Evolutionary conservation across 1,140 invertebrate genomes (phyloP), one percentile per base, ranked within the genome.

Genomic region (Trichonephila inaurata): DNA sequence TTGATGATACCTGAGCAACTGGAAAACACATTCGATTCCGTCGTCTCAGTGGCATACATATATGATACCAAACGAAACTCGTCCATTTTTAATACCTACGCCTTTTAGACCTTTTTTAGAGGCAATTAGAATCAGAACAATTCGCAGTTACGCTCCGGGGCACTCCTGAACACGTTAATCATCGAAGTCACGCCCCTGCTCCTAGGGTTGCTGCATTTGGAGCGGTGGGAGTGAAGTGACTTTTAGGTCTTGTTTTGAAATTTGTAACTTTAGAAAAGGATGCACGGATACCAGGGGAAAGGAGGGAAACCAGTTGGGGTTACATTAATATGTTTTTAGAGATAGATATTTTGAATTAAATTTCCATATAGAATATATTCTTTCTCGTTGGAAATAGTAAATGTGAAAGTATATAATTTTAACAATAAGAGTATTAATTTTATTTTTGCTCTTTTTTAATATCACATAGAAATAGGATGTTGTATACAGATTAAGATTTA

Each of bases 101-200:
- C 89, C 40, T 40, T 91, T 91, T 81, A 19, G 58, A 16, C 64
- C 81, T 28, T n/a, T 33, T 91, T 81, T 77, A 66, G 61, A 91
- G 33, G 33, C 77, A 66, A 91, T 91, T 91, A 91, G 77, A 83
- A 62, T 83, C 61, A 40, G 18, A 91, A 64, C 89, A 69, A 89
- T 89, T 89, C 87, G 60, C 89, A 40, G 89, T 91, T 91, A 61
- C 77, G 81, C 64, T 91, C 64, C n/a, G 61, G 24, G 21, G n/a
- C 33, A 18, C 33, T 44, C 28, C 19, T 21, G 21, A 66, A 82
- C 60, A 33, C 89, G 89, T 91, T 91, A 91, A 91, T 91, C 89
- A 91, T 91, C 51, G n/a, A 14, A 18, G 77, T 33, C 18, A n/a
- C 89, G 66, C 66, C 89, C 51, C 44, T 6, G 60, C 44, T 21